phyloP scores from a whole-genome alignment of 2,797 vertebrate species.

The Pipistrellus kuhlii region DNA sequence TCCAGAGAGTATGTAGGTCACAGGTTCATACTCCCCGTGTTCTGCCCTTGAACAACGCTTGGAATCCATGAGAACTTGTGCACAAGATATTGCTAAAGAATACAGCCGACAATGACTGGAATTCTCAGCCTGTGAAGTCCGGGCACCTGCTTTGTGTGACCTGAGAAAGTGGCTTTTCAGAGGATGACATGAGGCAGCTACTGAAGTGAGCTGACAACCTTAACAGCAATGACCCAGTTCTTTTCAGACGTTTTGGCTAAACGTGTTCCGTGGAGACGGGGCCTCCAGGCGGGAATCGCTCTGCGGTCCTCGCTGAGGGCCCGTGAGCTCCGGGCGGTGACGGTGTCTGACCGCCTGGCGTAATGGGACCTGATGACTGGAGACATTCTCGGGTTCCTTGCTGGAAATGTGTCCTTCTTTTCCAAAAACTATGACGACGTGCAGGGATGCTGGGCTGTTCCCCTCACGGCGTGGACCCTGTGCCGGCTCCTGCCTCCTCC shows the following conservation, averaged over 20 bases:
- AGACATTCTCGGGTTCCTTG: constrained; percentile 55
- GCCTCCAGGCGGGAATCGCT: constrained; percentile 76
- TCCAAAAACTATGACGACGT: neutral
- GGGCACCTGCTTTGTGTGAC: constrained; percentile 72
- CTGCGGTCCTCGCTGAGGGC: constrained; percentile 58
- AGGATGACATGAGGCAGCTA: constrained; percentile 61
- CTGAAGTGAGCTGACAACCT: constrained; percentile 67
- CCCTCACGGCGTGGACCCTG: too few relatives aligned
- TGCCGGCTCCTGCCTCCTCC: too few relatives aligned
- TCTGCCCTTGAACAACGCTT: constrained; percentile 10
- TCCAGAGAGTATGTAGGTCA: neutral
- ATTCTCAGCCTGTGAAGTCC: constrained; percentile 71
- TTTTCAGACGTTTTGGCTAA: constrained; percentile 77
- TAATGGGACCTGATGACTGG: constrained; percentile 77
- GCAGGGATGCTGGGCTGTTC: neutral
- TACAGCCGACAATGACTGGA: constrained; percentile 4
- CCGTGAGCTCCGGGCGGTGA: constrained; percentile 52
- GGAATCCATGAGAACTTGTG: neutral
- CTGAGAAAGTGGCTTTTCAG: constrained; percentile 76
- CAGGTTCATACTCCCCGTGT: neutral
- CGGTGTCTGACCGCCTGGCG: constrained; percentile 56
- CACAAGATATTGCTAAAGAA: neutral
- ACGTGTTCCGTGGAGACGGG: constrained; percentile 62
- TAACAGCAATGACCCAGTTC: constrained; percentile 81
- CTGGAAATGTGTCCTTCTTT: neutral